A percentile compares a stretch with the other conserved stretches of the same genome.
Conservation (phyloP, 1,140 invertebrate genomes). For the Wiebesia pumilae region DNA sequence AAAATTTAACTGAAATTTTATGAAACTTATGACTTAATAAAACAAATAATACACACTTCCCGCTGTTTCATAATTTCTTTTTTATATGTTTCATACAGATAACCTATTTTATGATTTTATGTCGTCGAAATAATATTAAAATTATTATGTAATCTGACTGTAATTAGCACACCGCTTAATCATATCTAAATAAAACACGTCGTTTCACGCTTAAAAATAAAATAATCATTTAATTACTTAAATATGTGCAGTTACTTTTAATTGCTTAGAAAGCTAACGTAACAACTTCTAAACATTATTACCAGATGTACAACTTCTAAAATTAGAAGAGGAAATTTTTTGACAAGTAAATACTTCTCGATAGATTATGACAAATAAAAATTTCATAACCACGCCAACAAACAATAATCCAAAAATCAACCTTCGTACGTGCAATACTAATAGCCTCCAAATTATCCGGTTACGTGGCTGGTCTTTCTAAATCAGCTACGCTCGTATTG, state of each 20-base stretch:
- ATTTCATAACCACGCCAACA: neutral
- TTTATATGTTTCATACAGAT: no score
- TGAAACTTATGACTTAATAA: no score
- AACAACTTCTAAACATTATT: neutral
- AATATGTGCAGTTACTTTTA: neutral
- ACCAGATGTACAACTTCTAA: neutral
- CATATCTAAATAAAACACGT: neutral
- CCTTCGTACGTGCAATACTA: neutral
- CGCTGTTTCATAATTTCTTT: no score
- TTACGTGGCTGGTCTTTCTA: conserved; percentile 7
- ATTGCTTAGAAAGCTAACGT: neutral
- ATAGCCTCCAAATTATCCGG: neutral
- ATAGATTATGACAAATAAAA: neutral
- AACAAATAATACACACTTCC: no score
- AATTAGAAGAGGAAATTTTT: neutral
- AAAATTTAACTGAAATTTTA: no score
- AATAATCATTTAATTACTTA: neutral
- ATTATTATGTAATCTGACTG: neutral
- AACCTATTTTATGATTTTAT: no score
- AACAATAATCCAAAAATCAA: neutral
- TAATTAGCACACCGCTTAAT: neutral
- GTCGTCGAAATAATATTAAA: no score
- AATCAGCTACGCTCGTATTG: neutral
- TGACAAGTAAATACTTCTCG: neutral
- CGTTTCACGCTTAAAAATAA: no score